A percentile compares a stretch with the other conserved stretches of the same genome.
Evolutionary conservation across 1,140 invertebrate genomes (phyloP).

Genomic region (Saccostrea echinata): DNA sequence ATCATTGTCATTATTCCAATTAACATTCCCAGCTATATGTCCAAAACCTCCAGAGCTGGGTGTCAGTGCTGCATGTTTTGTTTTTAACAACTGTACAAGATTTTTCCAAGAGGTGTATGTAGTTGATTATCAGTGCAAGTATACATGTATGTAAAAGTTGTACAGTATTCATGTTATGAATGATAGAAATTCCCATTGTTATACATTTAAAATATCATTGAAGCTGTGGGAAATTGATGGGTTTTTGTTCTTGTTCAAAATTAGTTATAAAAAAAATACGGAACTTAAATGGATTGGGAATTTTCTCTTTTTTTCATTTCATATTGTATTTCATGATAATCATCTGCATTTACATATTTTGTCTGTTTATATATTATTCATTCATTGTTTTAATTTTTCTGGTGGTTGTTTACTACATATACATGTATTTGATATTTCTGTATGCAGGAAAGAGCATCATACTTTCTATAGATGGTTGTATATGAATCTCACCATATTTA

Average conservation of each 20-base stretch:
- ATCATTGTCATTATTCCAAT: background rate
- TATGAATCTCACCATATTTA: too few relatives aligned
- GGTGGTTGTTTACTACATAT: too few relatives aligned
- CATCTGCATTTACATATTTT: too few relatives aligned
- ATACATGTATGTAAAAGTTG: background rate
- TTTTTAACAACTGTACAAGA: background rate
- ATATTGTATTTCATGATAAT: too few relatives aligned
- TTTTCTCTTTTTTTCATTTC: too few relatives aligned
- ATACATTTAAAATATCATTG: background rate
- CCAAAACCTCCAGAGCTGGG: background rate
- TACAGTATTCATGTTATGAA: background rate
- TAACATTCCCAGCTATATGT: background rate
- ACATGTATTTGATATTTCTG: background rate
- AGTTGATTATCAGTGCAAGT: background rate
- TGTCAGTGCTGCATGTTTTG: background rate
- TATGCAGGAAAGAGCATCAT: background rate
- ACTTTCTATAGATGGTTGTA: background rate
- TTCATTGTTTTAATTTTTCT: too few relatives aligned
- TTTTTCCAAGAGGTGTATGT: background rate
- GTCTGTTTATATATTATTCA: too few relatives aligned
- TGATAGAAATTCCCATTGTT: background rate
- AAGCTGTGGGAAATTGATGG: background rate
- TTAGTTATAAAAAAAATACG: too few relatives aligned
- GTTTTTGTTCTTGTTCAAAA: too few relatives aligned
- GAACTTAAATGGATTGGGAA: too few relatives aligned